A percentile compares a stretch with the other conserved stretches of the same genome.
Conservation (phyloP, 2,888 invertebrate genomes). For the Tenodera sinensis region DNA sequence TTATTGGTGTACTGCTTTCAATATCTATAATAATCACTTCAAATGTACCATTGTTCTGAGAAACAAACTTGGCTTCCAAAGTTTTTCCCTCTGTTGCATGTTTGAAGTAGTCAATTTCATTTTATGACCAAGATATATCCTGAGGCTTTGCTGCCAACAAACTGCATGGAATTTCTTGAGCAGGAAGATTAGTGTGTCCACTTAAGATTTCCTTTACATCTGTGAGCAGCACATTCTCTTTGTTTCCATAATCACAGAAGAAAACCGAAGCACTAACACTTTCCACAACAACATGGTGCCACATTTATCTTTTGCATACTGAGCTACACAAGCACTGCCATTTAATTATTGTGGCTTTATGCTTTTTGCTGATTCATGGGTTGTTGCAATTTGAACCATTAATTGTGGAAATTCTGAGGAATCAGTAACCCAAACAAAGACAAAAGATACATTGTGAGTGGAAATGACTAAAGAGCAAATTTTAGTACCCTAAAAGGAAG, state of each 20-base stretch:
- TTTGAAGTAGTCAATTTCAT: conserved; percentile 35
- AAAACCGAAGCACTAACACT: conserved; percentile 28
- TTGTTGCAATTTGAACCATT: conserved; percentile 39
- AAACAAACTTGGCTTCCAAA: conserved; percentile 41
- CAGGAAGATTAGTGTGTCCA: conserved; percentile 14
- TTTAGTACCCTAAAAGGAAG: no score
- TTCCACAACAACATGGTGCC: conserved; percentile 36
- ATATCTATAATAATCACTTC: conserved; percentile 35
- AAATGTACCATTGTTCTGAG: conserved; percentile 36
- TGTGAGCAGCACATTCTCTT: conserved; percentile 28
- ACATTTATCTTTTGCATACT: conserved; percentile 37
- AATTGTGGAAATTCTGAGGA: conserved; percentile 38
- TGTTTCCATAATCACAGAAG: conserved; percentile 38
- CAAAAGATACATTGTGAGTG: neutral
- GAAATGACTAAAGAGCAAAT: neutral
- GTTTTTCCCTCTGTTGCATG: conserved; percentile 34
- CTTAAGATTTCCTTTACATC: conserved; percentile 24
- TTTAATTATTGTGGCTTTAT: conserved; percentile 27
- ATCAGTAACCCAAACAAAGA: conserved; percentile 31
- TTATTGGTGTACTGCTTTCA: neutral
- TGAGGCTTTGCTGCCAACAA: conserved; percentile 4
- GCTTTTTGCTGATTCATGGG: conserved; percentile 14
- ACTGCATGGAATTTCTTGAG: conserved; percentile 14
- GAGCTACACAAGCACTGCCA: conserved; percentile 40
- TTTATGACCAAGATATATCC: conserved; percentile 29